phyloP scores from a whole-genome alignment of 2,888 invertebrate species.

The Tenthredo amoena region DNA sequence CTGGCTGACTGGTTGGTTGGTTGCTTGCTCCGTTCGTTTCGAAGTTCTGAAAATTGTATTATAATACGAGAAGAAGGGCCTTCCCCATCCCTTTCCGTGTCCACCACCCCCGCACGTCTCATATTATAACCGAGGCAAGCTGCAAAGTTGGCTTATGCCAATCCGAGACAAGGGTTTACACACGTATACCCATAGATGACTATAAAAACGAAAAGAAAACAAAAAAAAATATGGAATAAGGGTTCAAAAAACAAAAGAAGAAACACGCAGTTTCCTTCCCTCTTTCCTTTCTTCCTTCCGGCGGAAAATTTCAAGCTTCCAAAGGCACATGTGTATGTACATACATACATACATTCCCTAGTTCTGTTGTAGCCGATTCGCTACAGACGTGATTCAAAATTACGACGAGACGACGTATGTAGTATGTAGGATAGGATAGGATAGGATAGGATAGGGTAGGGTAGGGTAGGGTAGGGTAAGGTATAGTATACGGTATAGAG shows the following conservation, averaged over 20 bases:
- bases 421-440: background rate
- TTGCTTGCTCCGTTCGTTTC: constrained; percentile 57
- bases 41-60: constrained; percentile 75
- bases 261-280: background rate
- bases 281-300: background rate
- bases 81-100: background rate
- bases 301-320: background rate
- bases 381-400: constrained; percentile 7
- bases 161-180: constrained; percentile 68
- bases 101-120: constrained; percentile 46
- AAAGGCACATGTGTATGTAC: background rate
- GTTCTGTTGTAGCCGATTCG: background rate
- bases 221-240: background rate
- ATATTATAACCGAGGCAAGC: constrained; percentile 46
- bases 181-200: constrained; percentile 30
- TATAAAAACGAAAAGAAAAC: background rate
- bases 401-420: constrained; percentile 18
- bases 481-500: background rate
- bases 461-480: too few species aligned
- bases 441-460: background rate
- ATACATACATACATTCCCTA: too few species aligned
- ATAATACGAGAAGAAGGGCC: constrained; percentile 68
- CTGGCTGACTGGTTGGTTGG: background rate
- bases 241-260: background rate
- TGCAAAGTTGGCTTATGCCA: constrained; percentile 77